Percentiles rank a stretch among this genome's conserved stretches.
phyloP scores from a whole-genome alignment of 2,113 vertebrate genomes.

The Lophotis ruficrista region DNA sequence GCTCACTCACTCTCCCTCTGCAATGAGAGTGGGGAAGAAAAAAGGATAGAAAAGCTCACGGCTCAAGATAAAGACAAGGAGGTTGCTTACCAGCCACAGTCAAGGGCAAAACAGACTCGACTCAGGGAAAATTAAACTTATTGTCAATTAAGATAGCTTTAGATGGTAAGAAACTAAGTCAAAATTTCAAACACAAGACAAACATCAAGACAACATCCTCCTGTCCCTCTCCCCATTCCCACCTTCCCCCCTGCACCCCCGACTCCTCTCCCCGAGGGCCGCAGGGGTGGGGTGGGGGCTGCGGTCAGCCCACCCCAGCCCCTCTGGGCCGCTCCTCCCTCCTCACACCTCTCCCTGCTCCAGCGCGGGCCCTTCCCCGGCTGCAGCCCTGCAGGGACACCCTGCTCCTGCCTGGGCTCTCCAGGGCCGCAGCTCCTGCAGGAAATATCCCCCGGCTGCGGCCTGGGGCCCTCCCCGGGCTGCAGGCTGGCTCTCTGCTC shows the following conservation, averaged over 20 bases:
- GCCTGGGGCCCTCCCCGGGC: not conserved
- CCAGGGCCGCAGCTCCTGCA: too few relatives aligned
- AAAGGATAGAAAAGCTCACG: not conserved
- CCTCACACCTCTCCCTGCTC: not conserved
- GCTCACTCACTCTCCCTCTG: not conserved
- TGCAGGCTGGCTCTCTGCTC: too few relatives aligned
- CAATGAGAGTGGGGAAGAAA: not conserved
- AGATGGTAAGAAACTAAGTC: not conserved
- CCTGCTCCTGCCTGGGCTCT: too few relatives aligned
- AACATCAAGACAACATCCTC: too few relatives aligned
- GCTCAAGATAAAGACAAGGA: not conserved
- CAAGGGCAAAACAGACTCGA: not conserved
- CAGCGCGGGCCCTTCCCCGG: not conserved
- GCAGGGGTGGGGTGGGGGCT: too few relatives aligned
- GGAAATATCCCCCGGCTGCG: too few relatives aligned
- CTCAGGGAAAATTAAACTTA: not conserved
- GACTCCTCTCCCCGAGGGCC: fast-evolving
- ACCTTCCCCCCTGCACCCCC: fast-evolving
- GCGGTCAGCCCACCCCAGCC: not conserved
- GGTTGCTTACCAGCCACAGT: not conserved
- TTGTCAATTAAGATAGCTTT: not conserved
- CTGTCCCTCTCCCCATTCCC: not conserved
- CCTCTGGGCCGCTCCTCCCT: not conserved
- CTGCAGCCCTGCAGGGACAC: too few relatives aligned
- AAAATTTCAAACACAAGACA: not conserved